Evolutionary conservation across 92 coral and sea anemone species (phyloP).

Genomic region (Phenganax subtilis): DNA sequence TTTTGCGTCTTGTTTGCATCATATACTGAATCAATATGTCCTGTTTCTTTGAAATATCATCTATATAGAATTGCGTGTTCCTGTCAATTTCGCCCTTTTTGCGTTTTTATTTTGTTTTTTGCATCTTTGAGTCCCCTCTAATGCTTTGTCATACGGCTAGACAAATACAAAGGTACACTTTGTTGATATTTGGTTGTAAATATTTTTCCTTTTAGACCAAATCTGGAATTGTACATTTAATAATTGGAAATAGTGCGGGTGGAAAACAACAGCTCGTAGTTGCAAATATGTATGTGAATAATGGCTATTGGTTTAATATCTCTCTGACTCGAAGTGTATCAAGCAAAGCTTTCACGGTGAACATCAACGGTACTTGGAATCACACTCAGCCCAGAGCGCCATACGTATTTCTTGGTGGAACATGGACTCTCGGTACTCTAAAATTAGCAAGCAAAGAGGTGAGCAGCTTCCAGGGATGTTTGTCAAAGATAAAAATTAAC

Average conservation of each 20-base stretch:
- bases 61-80: no score
- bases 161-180: not conserved
- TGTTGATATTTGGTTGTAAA: not conserved
- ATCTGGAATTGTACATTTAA: slow-evolving; percentile 60
- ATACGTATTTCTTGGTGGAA: slow-evolving; percentile 64
- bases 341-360: slow-evolving; percentile 60
- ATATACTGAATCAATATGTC: no score
- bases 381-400: slow-evolving; percentile 52
- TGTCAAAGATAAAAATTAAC: slow-evolving; percentile 68
- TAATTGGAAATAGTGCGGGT: slow-evolving; percentile 49
- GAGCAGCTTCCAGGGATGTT: slow-evolving; percentile 75
- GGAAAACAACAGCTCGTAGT: slow-evolving; percentile 39
- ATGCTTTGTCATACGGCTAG: not conserved
- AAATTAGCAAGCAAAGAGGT: slow-evolving; percentile 36
- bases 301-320: slow-evolving; percentile 89
- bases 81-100: no score
- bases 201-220: slow-evolving; percentile 43
- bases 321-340: slow-evolving; percentile 54
- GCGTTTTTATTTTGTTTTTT: no score
- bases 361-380: slow-evolving; percentile 36
- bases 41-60: no score
- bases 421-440: slow-evolving; percentile 76
- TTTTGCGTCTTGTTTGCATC: no score
- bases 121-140: no score
- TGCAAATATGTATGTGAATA: slow-evolving; percentile 46